phyloP scores from a whole-genome alignment of 2,888 invertebrate species.

The Therioaphis trifolii region DNA sequence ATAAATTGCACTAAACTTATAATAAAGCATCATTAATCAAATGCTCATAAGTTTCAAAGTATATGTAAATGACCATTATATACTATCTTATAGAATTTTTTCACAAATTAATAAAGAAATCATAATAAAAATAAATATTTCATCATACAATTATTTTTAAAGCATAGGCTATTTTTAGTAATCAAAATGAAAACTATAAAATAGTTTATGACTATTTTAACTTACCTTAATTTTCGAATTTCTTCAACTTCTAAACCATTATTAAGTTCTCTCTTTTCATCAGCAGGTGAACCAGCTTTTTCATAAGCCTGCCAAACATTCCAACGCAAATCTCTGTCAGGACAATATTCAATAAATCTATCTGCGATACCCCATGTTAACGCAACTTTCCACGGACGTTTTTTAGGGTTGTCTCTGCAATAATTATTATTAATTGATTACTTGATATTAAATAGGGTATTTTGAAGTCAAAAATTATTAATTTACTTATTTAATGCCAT shows the following conservation, averaged over 20 bases:
- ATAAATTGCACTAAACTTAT: too few relatives aligned
- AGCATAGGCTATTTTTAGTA: too few relatives aligned
- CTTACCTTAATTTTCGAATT: constrained; percentile 72
- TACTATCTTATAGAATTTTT: too few relatives aligned
- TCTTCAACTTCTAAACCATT: constrained; percentile 83
- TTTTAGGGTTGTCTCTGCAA: constrained; percentile 63
- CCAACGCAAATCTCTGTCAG: constrained; percentile 81
- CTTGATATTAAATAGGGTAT: too few relatives aligned
- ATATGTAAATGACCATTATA: too few relatives aligned
- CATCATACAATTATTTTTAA: too few relatives aligned
- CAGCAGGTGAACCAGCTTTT: constrained; percentile 68
- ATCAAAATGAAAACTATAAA: too few relatives aligned
- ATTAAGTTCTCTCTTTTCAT: constrained; percentile 67
- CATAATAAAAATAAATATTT: too few relatives aligned
- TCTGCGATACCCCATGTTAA: constrained; percentile 80
- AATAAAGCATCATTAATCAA: too few relatives aligned
- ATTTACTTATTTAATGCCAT: constrained; percentile 74
- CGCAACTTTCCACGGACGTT: constrained; percentile 87
- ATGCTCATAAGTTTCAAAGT: too few relatives aligned
- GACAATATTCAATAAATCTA: constrained; percentile 86
- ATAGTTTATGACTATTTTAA: too few relatives aligned
- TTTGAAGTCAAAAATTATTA: background rate
- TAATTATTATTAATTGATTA: constrained; percentile 27
- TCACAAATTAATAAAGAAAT: too few relatives aligned
- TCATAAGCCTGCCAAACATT: constrained; percentile 86